Conservation (phyloP, 2,888 invertebrate genomes). For the Pheosia tremula region DNA sequence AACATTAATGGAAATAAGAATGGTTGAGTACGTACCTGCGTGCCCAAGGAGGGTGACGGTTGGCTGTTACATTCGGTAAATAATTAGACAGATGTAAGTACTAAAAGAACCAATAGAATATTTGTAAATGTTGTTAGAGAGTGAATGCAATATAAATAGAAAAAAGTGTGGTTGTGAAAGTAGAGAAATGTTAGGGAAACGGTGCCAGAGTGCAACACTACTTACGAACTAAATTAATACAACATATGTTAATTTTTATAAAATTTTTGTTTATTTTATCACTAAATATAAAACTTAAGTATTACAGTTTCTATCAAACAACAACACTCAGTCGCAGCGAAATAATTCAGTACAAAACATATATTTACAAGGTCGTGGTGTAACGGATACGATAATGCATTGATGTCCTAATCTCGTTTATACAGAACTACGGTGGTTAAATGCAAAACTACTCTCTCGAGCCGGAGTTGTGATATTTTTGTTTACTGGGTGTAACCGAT, state of each 20-base stretch:
- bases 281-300: slow-evolving; percentile 83
- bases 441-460: slow-evolving; percentile 63
- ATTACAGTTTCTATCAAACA: slow-evolving; percentile 83
- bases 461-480: slow-evolving; percentile 28
- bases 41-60: slow-evolving; percentile 38
- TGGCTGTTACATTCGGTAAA: slow-evolving; percentile 45
- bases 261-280: slow-evolving; percentile 81
- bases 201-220: slow-evolving; percentile 67
- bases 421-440: slow-evolving; percentile 66
- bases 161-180: slow-evolving; percentile 59
- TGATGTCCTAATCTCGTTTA: slow-evolving; percentile 48
- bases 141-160: slow-evolving; percentile 62
- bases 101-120: slow-evolving; percentile 59
- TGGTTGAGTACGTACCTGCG: slow-evolving; percentile 43
- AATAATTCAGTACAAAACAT: slow-evolving; percentile 73
- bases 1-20: neutral
- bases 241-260: slow-evolving; percentile 63
- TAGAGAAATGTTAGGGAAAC: slow-evolving; percentile 62
- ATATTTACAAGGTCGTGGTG: slow-evolving; percentile 77
- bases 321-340: slow-evolving; percentile 81
- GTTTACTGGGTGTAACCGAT: slow-evolving; percentile 41
- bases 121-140: slow-evolving; percentile 67
- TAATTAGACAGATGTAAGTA: slow-evolving; percentile 38
- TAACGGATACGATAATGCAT: slow-evolving; percentile 47
- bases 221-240: slow-evolving; percentile 63